Conservation (phyloP, 2,888 invertebrate genomes). For the Brassicogethes aeneus region DNA sequence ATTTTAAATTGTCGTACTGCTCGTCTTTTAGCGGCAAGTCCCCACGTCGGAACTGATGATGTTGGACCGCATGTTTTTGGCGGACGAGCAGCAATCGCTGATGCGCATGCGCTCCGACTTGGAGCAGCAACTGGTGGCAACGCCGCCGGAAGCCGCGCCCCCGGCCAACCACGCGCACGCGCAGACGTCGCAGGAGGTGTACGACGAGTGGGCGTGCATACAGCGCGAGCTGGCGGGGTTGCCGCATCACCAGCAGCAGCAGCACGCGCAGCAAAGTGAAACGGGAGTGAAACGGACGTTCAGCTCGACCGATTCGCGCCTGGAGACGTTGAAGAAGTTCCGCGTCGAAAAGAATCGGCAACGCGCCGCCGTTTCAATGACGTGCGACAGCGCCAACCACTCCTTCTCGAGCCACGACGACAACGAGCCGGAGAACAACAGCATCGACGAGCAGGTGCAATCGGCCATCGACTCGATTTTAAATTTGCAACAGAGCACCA, state of each 20-base stretch:
- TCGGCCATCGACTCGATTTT: constrained; percentile 73
- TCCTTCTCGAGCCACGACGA: constrained; percentile 21
- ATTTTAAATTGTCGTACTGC: no score
- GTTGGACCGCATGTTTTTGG: constrained; percentile 64
- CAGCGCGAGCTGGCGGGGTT: constrained; percentile 52
- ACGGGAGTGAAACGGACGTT: constrained; percentile 11
- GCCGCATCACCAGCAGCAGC: constrained; percentile 21
- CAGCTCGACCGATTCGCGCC: constrained; percentile 33
- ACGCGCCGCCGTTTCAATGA: constrained; percentile 9
- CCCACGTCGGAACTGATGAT: constrained; percentile 70
- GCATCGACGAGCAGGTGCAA: constrained; percentile 68
- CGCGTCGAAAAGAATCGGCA: constrained; percentile 38
- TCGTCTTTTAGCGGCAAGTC: constrained; percentile 62
- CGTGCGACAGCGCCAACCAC: constrained; percentile 5
- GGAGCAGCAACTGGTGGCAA: constrained; percentile 23
- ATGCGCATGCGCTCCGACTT: constrained; percentile 49
- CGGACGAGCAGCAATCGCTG: constrained; percentile 60
- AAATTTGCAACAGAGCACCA: constrained; percentile 51
- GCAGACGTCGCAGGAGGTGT: constrained; percentile 18
- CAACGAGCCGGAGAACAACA: constrained; percentile 42
- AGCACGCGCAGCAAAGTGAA: neutral
- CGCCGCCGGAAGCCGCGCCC: constrained; percentile 12
- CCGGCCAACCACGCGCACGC: constrained; percentile 4
- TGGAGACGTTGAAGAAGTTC: constrained; percentile 38
- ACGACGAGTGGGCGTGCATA: constrained; percentile 60